Percentiles rank a stretch among this genome's conserved stretches.
Evolutionary conservation across 2,113 vertebrate species (phyloP).

Genomic region (Petroica traversi): DNA sequence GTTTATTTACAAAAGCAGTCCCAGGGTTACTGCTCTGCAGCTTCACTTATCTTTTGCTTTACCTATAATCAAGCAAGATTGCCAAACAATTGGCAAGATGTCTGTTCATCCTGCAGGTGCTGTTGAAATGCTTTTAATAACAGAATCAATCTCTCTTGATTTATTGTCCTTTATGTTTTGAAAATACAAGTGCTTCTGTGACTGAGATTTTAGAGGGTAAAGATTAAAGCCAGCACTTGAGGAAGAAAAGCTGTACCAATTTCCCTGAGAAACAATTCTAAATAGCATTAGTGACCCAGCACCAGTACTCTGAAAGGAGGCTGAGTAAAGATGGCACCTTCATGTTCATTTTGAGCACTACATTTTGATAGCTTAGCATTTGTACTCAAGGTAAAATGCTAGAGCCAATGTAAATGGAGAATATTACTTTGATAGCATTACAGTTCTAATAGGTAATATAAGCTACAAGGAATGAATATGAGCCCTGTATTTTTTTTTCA

Average conservation of each 20-base stretch:
- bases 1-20: background rate
- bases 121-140: background rate
- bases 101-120: background rate
- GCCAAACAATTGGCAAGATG: background rate
- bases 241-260: background rate
- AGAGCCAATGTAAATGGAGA: background rate
- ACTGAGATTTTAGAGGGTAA: background rate
- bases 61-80: background rate
- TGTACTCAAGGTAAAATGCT: background rate
- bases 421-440: background rate
- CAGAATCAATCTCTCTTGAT: background rate
- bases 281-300: background rate
- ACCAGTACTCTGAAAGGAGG: background rate
- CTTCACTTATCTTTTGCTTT: background rate
- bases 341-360: background rate
- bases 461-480: background rate
- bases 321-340: background rate
- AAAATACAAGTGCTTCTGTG: constrained; percentile 9
- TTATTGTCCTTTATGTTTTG: background rate
- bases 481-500: background rate
- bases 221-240: constrained; percentile 15
- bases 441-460: background rate
- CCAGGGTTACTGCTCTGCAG: background rate
- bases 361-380: constrained; percentile 4
- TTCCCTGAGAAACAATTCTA: background rate